Evolutionary conservation across 2,797 vertebrate genomes (phyloP).

Genomic region (Molothrus ater): DNA sequence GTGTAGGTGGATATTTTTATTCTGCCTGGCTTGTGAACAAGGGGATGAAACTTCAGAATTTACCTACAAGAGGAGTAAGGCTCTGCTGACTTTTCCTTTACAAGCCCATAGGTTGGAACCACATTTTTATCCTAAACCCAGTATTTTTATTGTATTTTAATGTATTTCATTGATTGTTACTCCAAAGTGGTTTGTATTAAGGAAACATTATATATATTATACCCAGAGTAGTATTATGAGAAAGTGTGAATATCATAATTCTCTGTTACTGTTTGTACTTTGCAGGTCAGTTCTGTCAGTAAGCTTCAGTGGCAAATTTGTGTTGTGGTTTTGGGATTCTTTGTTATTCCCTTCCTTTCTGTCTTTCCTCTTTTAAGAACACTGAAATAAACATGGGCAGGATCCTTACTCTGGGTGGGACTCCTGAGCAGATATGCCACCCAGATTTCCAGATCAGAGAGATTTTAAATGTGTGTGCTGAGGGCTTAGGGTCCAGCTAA

Average conservation of each 20-base stretch:
- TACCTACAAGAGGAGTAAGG: constrained; percentile 34
- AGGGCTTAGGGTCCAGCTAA: background rate
- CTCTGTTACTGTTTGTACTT: background rate
- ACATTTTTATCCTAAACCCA: constrained; percentile 26
- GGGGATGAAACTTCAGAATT: constrained; percentile 58
- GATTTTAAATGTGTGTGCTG: background rate
- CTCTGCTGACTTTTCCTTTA: constrained; percentile 18
- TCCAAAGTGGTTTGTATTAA: background rate
- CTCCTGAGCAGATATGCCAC: background rate
- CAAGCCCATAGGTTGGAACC: constrained; percentile 12
- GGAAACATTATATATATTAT: background rate
- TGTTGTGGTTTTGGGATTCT: constrained; percentile 22
- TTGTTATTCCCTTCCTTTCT: background rate
- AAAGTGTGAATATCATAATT: background rate
- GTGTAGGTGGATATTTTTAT: constrained; percentile 67
- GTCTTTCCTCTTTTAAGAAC: background rate
- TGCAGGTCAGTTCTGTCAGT: background rate
- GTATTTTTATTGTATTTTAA: constrained; percentile 25
- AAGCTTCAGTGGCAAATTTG: background rate
- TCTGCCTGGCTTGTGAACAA: constrained; percentile 52
- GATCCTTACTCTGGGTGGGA: background rate
- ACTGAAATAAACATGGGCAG: constrained; percentile 1
- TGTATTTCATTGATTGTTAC: constrained; percentile 15
- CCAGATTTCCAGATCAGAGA: background rate
- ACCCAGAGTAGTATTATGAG: background rate